Percentiles rank a stretch among this genome's conserved stretches.
These are phyloP conservation scores for Lacanobia oleracea DNA, from an alignment of 2,888 invertebrate genomes.

Conservation along the genomic window DNA sequence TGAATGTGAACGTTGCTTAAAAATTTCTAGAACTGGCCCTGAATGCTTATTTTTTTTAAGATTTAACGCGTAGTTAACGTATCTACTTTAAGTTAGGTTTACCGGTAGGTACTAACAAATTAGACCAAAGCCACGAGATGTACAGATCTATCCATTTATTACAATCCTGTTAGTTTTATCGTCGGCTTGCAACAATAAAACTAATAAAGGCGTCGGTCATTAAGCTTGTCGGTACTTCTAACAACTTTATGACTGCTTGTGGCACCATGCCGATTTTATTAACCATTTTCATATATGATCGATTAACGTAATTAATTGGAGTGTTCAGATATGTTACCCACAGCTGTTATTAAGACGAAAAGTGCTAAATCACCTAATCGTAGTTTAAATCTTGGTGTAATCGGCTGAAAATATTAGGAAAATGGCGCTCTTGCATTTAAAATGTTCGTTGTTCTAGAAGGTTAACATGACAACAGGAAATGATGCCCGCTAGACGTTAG, in stretches of 20 bases:
- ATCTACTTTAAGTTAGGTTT: too few relatives aligned
- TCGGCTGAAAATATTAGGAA: conserved; percentile 1
- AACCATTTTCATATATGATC: conserved; percentile 48
- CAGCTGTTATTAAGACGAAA: conserved; percentile 26
- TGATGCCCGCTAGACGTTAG: neutral
- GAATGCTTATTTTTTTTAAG: too few relatives aligned
- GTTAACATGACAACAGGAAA: conserved; percentile 29
- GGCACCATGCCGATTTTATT: conserved; percentile 50
- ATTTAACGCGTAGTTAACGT: too few relatives aligned
- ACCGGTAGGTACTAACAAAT: conserved; percentile 1
- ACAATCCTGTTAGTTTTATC: conserved; percentile 55
- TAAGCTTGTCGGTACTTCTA: conserved; percentile 48
- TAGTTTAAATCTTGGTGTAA: conserved; percentile 28
- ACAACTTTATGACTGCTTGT: conserved; percentile 47
- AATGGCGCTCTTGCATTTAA: neutral
- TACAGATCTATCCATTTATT: conserved; percentile 14
- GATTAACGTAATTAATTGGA: conserved; percentile 49
- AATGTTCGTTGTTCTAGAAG: neutral
- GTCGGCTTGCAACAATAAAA: conserved; percentile 48
- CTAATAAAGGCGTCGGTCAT: conserved; percentile 58
- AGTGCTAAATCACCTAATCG: conserved; percentile 41
- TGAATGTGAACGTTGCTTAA: too few relatives aligned
- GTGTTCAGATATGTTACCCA: conserved; percentile 21
- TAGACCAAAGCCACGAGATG: neutral
- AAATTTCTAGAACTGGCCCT: too few relatives aligned